phyloP scores from a whole-genome alignment of 1,140 invertebrate genomes.

The Galleria mellonella region DNA sequence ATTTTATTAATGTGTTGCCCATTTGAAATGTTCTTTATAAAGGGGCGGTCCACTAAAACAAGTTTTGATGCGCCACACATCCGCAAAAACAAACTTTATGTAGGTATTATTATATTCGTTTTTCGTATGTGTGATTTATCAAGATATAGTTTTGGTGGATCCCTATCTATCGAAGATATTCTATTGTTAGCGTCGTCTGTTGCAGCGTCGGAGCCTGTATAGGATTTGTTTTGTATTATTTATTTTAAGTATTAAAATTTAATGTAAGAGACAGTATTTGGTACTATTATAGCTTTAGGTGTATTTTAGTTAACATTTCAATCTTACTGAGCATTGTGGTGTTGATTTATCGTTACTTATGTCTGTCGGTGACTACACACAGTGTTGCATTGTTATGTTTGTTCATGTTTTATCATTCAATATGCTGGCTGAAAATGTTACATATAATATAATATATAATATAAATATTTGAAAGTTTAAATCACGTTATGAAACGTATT shows the following conservation, averaged over 20 bases:
- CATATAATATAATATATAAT: neutral
- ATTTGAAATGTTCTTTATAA: slow-evolving; percentile 2
- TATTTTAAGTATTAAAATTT: slow-evolving; percentile 55
- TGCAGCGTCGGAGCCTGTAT: slow-evolving; percentile 13
- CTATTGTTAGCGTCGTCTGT: slow-evolving; percentile 1
- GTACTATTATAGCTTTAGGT: slow-evolving; percentile 56
- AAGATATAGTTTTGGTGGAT: no score
- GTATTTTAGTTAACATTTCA: slow-evolving; percentile 60
- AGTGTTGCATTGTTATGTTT: neutral
- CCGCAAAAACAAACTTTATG: no score
- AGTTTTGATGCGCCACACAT: no score
- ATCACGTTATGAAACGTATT: no score
- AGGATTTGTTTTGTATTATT: slow-evolving; percentile 38
- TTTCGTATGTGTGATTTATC: no score
- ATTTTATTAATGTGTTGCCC: slow-evolving; percentile 27
- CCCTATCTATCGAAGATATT: no score
- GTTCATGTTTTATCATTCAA: slow-evolving; percentile 1
- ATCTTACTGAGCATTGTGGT: slow-evolving; percentile 30
- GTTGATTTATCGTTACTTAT: slow-evolving; percentile 13
- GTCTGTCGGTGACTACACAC: slow-evolving; percentile 8
- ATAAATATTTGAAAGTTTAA: no score
- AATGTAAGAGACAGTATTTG: slow-evolving; percentile 40
- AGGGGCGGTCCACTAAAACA: neutral
- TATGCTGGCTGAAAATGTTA: neutral
- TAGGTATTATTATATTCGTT: no score